phyloP scores from a whole-genome alignment of 2,888 invertebrate genomes.

The Sinelater perroti region DNA sequence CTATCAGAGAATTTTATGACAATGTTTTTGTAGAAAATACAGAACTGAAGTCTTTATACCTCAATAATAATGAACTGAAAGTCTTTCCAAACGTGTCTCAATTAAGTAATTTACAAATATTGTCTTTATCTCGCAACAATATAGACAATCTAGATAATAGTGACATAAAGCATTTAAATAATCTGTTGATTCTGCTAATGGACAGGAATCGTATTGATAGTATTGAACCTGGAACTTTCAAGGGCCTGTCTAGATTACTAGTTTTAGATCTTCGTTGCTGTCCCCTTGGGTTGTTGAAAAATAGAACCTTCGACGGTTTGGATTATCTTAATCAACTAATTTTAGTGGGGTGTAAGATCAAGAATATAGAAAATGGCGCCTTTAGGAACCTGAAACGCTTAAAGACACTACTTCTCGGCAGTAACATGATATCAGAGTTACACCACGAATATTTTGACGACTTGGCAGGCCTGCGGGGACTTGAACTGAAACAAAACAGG shows the following conservation, averaged over 20 bases:
- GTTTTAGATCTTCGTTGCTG: not conserved
- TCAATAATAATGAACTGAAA: not conserved
- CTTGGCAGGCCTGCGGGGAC: not conserved
- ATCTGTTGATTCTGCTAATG: not conserved
- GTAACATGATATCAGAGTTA: not conserved
- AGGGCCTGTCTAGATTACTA: not conserved
- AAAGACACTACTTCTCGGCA: not conserved
- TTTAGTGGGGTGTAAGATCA: constrained; percentile 49
- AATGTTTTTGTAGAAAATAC: constrained; percentile 1
- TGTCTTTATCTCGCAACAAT: too few species aligned
- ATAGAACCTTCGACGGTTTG: constrained; percentile 45
- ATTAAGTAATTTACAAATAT: too few species aligned
- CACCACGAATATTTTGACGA: not conserved
- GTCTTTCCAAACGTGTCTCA: not conserved
- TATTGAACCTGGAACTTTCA: not conserved
- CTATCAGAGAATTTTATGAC: not conserved
- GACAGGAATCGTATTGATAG: not conserved
- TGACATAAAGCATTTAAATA: not conserved
- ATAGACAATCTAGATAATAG: not conserved
- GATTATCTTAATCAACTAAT: constrained; percentile 49
- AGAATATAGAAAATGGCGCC: not conserved
- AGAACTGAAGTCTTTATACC: not conserved
- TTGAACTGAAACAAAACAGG: not conserved
- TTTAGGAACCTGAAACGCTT: constrained; percentile 1
- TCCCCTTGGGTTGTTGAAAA: not conserved